These are phyloP conservation scores for Drosophila monieri DNA, from an alignment of 2,888 invertebrate genomes.

Conservation along the genomic window DNA sequence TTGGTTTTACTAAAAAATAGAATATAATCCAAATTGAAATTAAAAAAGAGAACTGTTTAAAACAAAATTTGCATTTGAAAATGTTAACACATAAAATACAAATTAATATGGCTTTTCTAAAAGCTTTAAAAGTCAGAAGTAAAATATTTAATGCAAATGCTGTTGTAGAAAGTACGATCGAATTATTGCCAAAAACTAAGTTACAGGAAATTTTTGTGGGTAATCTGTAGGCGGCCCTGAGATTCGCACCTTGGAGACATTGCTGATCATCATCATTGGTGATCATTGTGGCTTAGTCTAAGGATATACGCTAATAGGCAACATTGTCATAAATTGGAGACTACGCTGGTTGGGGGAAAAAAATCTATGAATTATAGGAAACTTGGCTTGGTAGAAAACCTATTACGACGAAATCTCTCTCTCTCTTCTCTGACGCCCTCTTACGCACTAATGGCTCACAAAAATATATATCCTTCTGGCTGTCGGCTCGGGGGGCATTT, in stretches of 20 bases:
- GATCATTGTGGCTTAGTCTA: conserved; percentile 33
- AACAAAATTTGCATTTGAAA: conserved; percentile 37
- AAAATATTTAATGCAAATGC: conserved; percentile 39
- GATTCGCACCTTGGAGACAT: conserved; percentile 32
- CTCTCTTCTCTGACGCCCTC: conserved; percentile 6
- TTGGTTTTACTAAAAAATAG: conserved; percentile 12
- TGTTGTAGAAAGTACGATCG: conserved; percentile 15
- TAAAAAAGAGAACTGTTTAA: conserved; percentile 29
- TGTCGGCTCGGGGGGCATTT: conserved; percentile 5
- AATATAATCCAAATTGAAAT: conserved; percentile 24
- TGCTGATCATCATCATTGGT: conserved; percentile 12
- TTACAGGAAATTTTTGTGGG: conserved; percentile 19
- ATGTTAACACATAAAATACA: conserved; percentile 37
- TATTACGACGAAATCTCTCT: conserved; percentile 15
- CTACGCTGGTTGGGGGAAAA: conserved; percentile 24
- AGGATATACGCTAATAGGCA: conserved; percentile 35
- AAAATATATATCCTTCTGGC: conserved; percentile 33
- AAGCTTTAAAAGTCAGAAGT: conserved; percentile 72
- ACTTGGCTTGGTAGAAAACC: conserved; percentile 36
- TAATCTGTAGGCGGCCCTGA: conserved; percentile 2
- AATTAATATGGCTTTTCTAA: conserved; percentile 74
- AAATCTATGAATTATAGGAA: conserved; percentile 46
- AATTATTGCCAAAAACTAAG: conserved; percentile 45
- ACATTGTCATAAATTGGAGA: conserved; percentile 37
- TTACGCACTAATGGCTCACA: conserved; percentile 49